Evolutionary conservation across 1,140 invertebrate genomes (phyloP).

Genomic region (Pissodes strobi): DNA sequence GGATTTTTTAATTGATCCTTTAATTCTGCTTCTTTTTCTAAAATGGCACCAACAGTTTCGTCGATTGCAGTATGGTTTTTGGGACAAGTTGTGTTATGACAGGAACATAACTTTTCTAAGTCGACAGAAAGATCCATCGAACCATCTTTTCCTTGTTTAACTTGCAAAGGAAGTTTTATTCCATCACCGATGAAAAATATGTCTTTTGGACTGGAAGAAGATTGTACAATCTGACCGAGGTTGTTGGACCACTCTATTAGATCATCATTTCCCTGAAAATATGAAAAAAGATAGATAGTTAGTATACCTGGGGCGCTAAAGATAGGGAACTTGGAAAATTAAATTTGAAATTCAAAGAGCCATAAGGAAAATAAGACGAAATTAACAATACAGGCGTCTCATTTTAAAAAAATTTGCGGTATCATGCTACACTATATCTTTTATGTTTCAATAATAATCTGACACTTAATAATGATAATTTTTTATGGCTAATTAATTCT

Average conservation of each 20-base stretch:
- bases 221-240: conserved; percentile 38
- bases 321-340: too few relatives aligned
- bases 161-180: conserved; percentile 43
- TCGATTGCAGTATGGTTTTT: conserved; percentile 35
- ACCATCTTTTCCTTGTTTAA: conserved; percentile 33
- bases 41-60: conserved; percentile 29
- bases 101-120: conserved; percentile 41
- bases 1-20: too few relatives aligned
- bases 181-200: conserved; percentile 41
- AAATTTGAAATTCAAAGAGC: too few relatives aligned
- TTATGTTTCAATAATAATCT: too few relatives aligned
- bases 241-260: conserved; percentile 18
- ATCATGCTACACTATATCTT: too few relatives aligned
- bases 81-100: conserved; percentile 39
- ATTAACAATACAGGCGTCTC: too few relatives aligned
- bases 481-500: too few relatives aligned
- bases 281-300: too few relatives aligned
- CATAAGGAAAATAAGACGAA: too few relatives aligned
- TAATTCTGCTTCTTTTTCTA: conserved; percentile 37
- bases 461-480: too few relatives aligned
- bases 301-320: too few relatives aligned
- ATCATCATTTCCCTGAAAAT: neutral
- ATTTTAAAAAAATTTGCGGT: too few relatives aligned
- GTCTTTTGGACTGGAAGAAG: conserved; percentile 24
- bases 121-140: conserved; percentile 41